Evolutionary conservation across 2,888 invertebrate species (phyloP).

Genomic region (Epsilonema sp.): DNA sequence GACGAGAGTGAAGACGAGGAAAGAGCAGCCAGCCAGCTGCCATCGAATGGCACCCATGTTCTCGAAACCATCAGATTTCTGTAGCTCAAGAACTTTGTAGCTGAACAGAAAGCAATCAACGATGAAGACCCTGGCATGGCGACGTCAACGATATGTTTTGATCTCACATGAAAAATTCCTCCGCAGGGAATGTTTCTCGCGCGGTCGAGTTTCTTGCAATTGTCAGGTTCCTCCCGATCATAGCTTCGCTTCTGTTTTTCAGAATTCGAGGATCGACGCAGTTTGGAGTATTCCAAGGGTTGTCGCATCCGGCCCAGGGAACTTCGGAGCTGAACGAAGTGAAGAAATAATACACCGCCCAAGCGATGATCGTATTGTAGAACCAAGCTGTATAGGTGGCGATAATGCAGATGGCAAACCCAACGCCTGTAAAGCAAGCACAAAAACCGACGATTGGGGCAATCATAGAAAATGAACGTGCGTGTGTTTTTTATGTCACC

Average conservation of each 20-base stretch:
- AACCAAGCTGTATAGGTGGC: slow-evolving; percentile 84
- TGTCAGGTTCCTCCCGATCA: too few relatives aligned
- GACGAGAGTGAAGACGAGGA: slow-evolving; percentile 71
- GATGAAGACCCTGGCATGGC: too few relatives aligned
- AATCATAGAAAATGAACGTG: neutral
- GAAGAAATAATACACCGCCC: slow-evolving; percentile 75
- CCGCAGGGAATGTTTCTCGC: too few relatives aligned
- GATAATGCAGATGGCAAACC: slow-evolving; percentile 83
- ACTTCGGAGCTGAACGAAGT: slow-evolving; percentile 50
- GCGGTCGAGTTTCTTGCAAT: too few relatives aligned
- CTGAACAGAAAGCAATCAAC: slow-evolving; percentile 35
- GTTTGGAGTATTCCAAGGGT: slow-evolving; percentile 79
- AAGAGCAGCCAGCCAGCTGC: slow-evolving; percentile 65
- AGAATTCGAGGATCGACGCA: too few relatives aligned
- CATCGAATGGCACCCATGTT: slow-evolving; percentile 71
- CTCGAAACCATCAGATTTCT: slow-evolving; percentile 60
- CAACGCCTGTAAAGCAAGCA: slow-evolving; percentile 54
- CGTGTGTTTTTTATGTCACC: slow-evolving; percentile 36
- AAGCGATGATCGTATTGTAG: slow-evolving; percentile 88
- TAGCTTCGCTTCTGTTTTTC: too few relatives aligned
- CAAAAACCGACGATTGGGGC: too few relatives aligned
- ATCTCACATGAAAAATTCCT: too few relatives aligned
- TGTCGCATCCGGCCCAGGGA: slow-evolving; percentile 68
- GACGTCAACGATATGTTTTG: too few relatives aligned
- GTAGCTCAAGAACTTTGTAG: slow-evolving; percentile 63